A percentile compares a stretch with the other conserved stretches of the same genome.
Evolutionary conservation across 2,113 vertebrate species (phyloP).

Genomic region (Xiphophorus couchianus): DNA sequence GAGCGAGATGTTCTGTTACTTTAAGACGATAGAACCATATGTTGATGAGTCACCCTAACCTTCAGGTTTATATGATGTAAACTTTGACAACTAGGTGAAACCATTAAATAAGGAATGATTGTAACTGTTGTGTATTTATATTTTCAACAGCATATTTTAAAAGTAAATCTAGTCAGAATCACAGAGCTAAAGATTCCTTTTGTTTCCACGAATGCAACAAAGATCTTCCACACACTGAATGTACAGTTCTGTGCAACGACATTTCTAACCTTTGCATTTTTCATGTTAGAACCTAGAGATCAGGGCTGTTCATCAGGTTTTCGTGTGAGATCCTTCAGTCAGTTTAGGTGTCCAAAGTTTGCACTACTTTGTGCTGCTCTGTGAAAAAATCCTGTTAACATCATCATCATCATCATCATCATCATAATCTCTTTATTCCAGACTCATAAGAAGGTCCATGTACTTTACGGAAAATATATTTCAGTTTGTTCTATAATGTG

Average conservation of each 20-base stretch:
- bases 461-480: background rate
- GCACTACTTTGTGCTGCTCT: no score
- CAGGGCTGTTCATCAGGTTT: no score
- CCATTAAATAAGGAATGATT: background rate
- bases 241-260: background rate
- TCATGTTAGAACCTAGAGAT: background rate
- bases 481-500: background rate
- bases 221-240: conserved; percentile 12
- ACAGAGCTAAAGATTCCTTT: conserved; percentile 12
- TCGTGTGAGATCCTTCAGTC: no score
- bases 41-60: conserved; percentile 27
- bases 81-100: background rate
- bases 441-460: no score
- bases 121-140: background rate
- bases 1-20: background rate
- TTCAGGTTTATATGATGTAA: background rate
- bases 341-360: no score
- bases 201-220: background rate
- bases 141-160: conserved; percentile 18
- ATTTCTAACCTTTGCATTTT: no score
- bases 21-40: conserved; percentile 1
- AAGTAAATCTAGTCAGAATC: conserved; percentile 31
- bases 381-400: no score
- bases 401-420: no score
- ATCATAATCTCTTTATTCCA: no score